Percentiles rank a stretch among this genome's conserved stretches.
These are phyloP conservation scores for Eupeodes latifasciatus DNA, from an alignment of 2,888 invertebrate genomes.

Conservation along the genomic window DNA sequence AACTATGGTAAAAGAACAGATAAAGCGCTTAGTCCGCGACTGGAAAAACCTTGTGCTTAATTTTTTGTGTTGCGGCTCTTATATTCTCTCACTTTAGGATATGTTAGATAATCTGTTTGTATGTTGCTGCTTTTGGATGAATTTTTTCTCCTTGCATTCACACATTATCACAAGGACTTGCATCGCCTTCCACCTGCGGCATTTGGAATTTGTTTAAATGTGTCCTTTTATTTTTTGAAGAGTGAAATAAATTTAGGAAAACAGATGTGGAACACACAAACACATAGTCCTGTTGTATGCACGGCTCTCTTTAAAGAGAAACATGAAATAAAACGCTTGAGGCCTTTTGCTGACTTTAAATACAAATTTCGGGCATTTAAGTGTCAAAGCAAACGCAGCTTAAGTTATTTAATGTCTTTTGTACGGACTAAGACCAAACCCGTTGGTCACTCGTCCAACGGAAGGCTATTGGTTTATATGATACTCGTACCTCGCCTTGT, in stretches of 20 bases:
- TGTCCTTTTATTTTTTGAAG: constrained; percentile 6
- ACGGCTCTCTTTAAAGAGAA: constrained; percentile 23
- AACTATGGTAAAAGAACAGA: not conserved
- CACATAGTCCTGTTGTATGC: not conserved
- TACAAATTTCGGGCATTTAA: constrained; percentile 49
- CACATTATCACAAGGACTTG: not conserved
- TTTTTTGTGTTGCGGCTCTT: not conserved
- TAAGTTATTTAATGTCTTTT: constrained; percentile 66
- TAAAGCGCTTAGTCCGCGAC: not conserved
- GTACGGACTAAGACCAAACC: not conserved
- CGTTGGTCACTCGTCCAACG: constrained; percentile 1
- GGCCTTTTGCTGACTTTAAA: constrained; percentile 55
- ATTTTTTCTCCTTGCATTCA: constrained; percentile 18
- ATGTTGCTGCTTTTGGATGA: constrained; percentile 66
- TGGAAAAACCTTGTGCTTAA: not conserved
- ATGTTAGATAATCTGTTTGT: constrained; percentile 69
- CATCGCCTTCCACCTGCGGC: constrained; percentile 26
- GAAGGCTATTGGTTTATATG: constrained; percentile 61
- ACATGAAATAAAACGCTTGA: constrained; percentile 49
- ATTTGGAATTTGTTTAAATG: constrained; percentile 40
- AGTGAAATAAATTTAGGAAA: not conserved
- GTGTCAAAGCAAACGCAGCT: constrained; percentile 40
- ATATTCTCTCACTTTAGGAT: not conserved
- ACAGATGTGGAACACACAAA: constrained; percentile 13
- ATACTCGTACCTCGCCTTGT: constrained; percentile 32